These are phyloP conservation scores for Unio pictorum DNA, from an alignment of 2,888 invertebrate species.

Conservation along the genomic window DNA sequence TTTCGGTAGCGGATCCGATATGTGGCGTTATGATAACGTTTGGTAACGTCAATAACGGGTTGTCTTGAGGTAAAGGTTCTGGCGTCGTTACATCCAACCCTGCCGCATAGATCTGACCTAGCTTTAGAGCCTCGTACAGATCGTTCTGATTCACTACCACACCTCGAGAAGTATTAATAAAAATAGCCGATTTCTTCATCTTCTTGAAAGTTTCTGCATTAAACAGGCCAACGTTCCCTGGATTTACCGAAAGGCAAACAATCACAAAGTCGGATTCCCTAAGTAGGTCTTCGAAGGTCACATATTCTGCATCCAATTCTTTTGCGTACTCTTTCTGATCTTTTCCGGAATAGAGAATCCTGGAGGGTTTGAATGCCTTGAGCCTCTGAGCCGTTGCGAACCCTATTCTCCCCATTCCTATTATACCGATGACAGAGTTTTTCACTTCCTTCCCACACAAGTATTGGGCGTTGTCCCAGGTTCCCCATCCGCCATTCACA, in stretches of 20 bases:
- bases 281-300: conserved; percentile 82
- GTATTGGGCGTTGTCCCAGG: conserved; percentile 82
- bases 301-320: conserved; percentile 78
- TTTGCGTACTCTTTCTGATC: conserved; percentile 75
- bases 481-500: conserved; percentile 85
- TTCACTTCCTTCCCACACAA: conserved; percentile 89
- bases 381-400: conserved; percentile 84
- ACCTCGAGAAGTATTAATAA: conserved; percentile 87
- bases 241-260: conserved; percentile 83
- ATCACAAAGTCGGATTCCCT: conserved; percentile 88
- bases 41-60: conserved; percentile 81
- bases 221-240: conserved; percentile 82
- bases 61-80: conserved; percentile 87
- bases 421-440: conserved; percentile 79
- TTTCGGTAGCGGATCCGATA: conserved; percentile 86
- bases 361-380: conserved; percentile 81
- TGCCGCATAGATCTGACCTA: conserved; percentile 83
- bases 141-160: conserved; percentile 81
- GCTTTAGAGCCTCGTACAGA: conserved; percentile 81
- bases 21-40: conserved; percentile 91
- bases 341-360: conserved; percentile 83
- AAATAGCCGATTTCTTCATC: conserved; percentile 89
- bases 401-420: conserved; percentile 70
- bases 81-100: conserved; percentile 93
- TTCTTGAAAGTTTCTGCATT: conserved; percentile 82